These are phyloP conservation scores for Sphaerophoria rueppellii DNA, from an alignment of 2,888 invertebrate species.

Conservation along the genomic window DNA sequence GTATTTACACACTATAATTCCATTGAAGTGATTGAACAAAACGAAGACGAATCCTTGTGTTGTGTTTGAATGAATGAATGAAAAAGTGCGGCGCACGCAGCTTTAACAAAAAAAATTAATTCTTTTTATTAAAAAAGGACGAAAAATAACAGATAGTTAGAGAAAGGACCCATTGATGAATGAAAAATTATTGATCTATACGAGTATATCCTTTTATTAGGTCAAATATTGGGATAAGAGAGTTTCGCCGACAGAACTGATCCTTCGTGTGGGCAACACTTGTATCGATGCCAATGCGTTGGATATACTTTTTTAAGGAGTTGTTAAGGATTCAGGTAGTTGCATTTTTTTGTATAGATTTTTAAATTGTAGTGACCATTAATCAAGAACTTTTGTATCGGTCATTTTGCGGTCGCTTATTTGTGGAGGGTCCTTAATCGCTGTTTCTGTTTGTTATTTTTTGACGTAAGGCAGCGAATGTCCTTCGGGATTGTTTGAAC, in stretches of 20 bases:
- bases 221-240: conserved; percentile 22
- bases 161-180: conserved; percentile 63
- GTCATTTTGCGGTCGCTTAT: conserved; percentile 70
- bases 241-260: conserved; percentile 53
- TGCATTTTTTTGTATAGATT: not conserved
- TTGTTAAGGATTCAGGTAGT: conserved; percentile 16
- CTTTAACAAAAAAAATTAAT: conserved; percentile 27
- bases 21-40: conserved; percentile 65
- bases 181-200: conserved; percentile 65
- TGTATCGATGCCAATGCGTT: conserved; percentile 13
- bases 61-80: conserved; percentile 29
- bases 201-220: conserved; percentile 59
- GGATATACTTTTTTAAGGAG: not conserved
- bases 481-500: conserved; percentile 58
- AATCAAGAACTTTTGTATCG: conserved; percentile 63
- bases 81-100: conserved; percentile 65
- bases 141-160: not conserved
- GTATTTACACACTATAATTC: conserved; percentile 72
- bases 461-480: conserved; percentile 24
- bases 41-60: conserved; percentile 2
- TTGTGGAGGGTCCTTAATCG: conserved; percentile 46
- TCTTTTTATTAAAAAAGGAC: not conserved
- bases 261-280: conserved; percentile 65
- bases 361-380: conserved; percentile 44
- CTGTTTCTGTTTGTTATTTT: conserved; percentile 32